Percentiles rank a stretch among this genome's conserved stretches.
Conservation (phyloP, 2,888 invertebrate genomes). For the Nomada ferruginata region DNA sequence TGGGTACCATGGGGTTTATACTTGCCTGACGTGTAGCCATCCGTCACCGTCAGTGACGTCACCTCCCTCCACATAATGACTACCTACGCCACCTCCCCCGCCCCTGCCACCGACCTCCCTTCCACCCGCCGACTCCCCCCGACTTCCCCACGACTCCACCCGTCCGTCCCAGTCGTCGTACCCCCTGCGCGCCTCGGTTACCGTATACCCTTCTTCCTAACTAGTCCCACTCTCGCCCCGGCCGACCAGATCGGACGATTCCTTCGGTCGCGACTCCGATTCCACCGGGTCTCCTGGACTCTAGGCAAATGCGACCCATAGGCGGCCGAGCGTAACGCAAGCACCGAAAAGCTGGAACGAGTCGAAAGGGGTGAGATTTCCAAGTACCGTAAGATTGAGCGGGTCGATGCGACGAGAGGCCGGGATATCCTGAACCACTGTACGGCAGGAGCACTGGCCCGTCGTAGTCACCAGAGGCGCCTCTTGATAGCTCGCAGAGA, state of each 20-base stretch:
- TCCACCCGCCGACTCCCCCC: conserved; percentile 50
- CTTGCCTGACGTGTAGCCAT: conserved; percentile 84
- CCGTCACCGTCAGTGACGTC: conserved; percentile 85
- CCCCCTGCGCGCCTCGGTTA: conserved; percentile 50
- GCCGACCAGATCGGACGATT: conserved; percentile 32
- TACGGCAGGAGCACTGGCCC: conserved; percentile 48
- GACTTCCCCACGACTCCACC: conserved; percentile 37
- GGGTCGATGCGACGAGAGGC: not conserved
- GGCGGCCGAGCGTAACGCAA: no score
- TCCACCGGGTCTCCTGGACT: not conserved
- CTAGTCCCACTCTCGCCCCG: conserved; percentile 50
- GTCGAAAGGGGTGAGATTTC: not conserved
- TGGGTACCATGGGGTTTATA: conserved; percentile 84
- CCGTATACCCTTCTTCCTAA: conserved; percentile 62
- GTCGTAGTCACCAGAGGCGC: conserved; percentile 73
- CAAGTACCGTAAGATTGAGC: no score
- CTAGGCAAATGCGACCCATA: not conserved
- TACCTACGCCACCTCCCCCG: conserved; percentile 80
- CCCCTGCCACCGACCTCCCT: conserved; percentile 33
- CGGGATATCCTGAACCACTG: conserved; percentile 9
- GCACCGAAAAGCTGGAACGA: not conserved
- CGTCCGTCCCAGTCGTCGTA: conserved; percentile 61
- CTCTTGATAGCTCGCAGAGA: conserved; percentile 78
- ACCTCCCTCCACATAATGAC: conserved; percentile 84
- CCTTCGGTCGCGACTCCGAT: conserved; percentile 30